Conservation (phyloP, 2,888 invertebrate genomes). For the Pomacea canaliculata region DNA sequence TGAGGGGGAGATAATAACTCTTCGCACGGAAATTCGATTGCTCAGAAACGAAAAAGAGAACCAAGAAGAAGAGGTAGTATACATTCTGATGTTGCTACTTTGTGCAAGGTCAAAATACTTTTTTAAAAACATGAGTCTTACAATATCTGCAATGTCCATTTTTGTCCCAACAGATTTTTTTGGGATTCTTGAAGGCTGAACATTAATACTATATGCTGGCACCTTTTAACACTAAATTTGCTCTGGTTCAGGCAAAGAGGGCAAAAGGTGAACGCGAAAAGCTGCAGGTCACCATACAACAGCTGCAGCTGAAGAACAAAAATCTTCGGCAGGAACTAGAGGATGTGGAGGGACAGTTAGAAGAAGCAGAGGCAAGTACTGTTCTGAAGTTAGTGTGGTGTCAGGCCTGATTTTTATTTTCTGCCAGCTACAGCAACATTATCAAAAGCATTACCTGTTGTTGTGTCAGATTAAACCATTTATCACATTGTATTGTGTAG, state of each 20-base stretch:
- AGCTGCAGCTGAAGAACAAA: conserved; percentile 24
- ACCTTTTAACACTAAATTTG: no score
- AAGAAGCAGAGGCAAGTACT: conserved; percentile 14
- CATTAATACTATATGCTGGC: no score
- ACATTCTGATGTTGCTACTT: neutral
- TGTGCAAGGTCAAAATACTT: neutral
- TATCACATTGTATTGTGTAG: neutral
- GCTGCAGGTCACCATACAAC: conserved; percentile 11
- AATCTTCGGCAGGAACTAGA: conserved; percentile 17
- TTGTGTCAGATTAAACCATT: no score
- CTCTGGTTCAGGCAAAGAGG: conserved; percentile 10
- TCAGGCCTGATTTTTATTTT: neutral
- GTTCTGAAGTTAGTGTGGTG: neutral
- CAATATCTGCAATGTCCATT: neutral
- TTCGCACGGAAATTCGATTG: conserved; percentile 46
- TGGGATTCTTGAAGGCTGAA: no score
- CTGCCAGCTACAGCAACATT: no score
- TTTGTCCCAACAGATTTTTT: no score
- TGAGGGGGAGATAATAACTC: conserved; percentile 54
- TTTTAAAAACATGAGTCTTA: neutral
- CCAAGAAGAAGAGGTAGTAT: conserved; percentile 48
- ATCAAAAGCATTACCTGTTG: no score
- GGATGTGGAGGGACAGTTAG: conserved; percentile 12
- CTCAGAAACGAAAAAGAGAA: conserved; percentile 49
- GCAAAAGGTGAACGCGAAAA: conserved; percentile 5